Evolutionary conservation across 1,140 invertebrate genomes (phyloP).

Genomic region (Trichogramma pretiosum): DNA sequence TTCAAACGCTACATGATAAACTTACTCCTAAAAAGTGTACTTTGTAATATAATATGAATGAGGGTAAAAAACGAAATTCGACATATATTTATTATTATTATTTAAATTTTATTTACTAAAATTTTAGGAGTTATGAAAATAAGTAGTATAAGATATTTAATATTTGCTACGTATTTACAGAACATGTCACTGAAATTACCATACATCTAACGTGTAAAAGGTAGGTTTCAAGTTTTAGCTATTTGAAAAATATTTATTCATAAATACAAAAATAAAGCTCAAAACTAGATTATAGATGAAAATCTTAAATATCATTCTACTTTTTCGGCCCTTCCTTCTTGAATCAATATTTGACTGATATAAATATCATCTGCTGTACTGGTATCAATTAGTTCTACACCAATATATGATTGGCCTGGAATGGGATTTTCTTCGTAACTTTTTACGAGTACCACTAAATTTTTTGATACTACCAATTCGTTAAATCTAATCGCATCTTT

Average conservation of each 20-base stretch:
- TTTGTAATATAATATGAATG: no score
- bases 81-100: no score
- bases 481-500: constrained; percentile 51
- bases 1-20: no score
- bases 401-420: constrained; percentile 43
- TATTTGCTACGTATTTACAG: no score
- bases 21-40: no score
- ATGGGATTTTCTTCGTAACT: constrained; percentile 44
- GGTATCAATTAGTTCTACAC: constrained; percentile 49
- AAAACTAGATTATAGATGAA: background rate
- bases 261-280: background rate
- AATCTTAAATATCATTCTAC: background rate
- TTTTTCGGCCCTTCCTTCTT: constrained; percentile 41
- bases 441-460: constrained; percentile 48
- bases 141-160: no score
- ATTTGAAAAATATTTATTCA: background rate
- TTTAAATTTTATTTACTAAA: no score
- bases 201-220: no score
- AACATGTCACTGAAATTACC: no score
- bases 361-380: constrained; percentile 46
- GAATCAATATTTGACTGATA: constrained; percentile 44
- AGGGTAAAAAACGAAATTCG: no score
- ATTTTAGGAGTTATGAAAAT: no score
- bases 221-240: background rate
- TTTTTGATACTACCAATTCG: constrained; percentile 47